Conservation (phyloP, 2,797 vertebrate species). For the Neomorphus geoffroyi region DNA sequence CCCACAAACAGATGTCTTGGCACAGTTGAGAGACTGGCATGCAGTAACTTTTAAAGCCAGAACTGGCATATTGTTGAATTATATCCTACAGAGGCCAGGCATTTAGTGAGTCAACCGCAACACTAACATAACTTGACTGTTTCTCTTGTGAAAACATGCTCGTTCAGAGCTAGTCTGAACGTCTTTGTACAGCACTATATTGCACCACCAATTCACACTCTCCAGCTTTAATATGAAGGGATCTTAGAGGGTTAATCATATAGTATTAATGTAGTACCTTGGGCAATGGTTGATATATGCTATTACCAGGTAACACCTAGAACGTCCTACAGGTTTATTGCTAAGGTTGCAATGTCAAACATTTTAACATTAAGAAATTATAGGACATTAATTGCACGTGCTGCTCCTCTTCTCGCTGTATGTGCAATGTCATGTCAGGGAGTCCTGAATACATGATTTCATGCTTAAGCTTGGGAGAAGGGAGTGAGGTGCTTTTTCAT, state of each 20-base stretch:
- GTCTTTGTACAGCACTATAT: not conserved
- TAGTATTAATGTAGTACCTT: not conserved
- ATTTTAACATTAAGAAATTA: not conserved
- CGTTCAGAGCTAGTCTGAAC: not conserved
- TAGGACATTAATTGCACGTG: not conserved
- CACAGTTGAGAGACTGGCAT: constrained; percentile 39
- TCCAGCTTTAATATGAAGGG: not conserved
- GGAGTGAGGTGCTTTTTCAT: not conserved
- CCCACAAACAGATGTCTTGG: constrained; percentile 63
- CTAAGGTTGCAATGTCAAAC: not conserved
- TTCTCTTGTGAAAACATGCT: not conserved
- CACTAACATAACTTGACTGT: constrained; percentile 9
- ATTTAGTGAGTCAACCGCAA: constrained; percentile 37
- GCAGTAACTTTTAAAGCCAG: constrained; percentile 7
- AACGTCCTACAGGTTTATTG: not conserved
- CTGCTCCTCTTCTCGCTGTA: not conserved
- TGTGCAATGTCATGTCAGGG: not conserved
- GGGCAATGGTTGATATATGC: not conserved
- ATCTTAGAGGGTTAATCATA: not conserved
- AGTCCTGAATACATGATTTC: not conserved
- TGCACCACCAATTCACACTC: not conserved
- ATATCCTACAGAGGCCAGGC: constrained; percentile 1
- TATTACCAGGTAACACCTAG: not conserved
- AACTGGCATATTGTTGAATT: constrained; percentile 47
- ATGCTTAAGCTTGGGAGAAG: not conserved